These are phyloP conservation scores for Thymelicus sylvestris DNA, from an alignment of 2,888 invertebrate genomes.

Conservation along the genomic window DNA sequence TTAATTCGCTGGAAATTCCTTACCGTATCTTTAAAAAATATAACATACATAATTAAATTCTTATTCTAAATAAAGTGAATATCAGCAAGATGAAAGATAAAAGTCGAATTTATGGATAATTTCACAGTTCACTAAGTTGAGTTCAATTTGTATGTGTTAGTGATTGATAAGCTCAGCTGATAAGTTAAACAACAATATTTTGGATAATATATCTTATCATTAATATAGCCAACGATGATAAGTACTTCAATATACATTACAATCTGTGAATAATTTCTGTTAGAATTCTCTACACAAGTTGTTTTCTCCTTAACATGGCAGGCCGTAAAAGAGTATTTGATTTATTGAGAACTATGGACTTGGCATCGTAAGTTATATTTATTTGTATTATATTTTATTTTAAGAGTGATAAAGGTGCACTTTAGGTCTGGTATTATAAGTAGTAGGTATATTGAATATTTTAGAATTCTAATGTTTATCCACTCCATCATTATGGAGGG, in stretches of 20 bases:
- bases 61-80: no score
- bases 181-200: neutral
- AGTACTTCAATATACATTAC: neutral
- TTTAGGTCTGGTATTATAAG: no score
- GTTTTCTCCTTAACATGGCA: slow-evolving; percentile 60
- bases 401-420: no score
- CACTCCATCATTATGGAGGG: no score
- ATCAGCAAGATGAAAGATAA: no score
- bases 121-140: no score
- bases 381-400: slow-evolving; percentile 9
- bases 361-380: slow-evolving; percentile 86
- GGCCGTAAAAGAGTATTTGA: slow-evolving; percentile 86
- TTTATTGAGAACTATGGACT: slow-evolving; percentile 86
- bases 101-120: no score
- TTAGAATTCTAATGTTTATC: no score
- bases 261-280: neutral
- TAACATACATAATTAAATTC: no score
- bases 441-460: no score
- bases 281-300: neutral
- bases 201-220: neutral
- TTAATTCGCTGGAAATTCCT: no score
- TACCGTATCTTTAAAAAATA: no score
- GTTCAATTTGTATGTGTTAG: neutral
- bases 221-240: neutral
- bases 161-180: slow-evolving; percentile 1